A percentile compares a stretch with the other conserved stretches of the same genome.
These are phyloP conservation scores for Zootoca vivipara DNA, from an alignment of 2,113 vertebrate genomes.

Conservation along the genomic window DNA sequence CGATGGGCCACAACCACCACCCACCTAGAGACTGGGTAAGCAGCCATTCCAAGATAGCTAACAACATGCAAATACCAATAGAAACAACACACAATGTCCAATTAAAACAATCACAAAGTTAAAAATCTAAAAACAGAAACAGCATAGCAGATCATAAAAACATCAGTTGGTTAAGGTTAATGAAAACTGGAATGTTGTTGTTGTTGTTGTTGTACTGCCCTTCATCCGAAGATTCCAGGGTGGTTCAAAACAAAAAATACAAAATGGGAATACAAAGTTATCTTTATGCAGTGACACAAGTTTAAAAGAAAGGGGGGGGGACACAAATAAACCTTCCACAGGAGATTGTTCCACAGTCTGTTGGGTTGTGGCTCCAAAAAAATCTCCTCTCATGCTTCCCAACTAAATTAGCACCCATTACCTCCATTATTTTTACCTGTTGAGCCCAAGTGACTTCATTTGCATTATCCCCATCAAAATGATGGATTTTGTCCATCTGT, in stretches of 20 bases:
- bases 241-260: too few species aligned
- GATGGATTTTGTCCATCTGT: conserved; percentile 25
- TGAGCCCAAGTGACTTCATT: conserved; percentile 22
- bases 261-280: too few species aligned
- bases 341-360: background rate
- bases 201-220: too few species aligned
- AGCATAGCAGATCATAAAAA: background rate
- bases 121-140: background rate
- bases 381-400: background rate
- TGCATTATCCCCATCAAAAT: conserved; percentile 13
- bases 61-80: background rate
- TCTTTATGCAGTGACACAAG: too few species aligned
- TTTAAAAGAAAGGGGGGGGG: background rate
- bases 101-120: background rate
- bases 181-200: too few species aligned
- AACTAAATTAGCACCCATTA: background rate
- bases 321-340: background rate
- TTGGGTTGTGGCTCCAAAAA: background rate
- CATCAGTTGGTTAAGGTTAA: background rate
- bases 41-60: background rate
- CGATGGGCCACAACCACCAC: too few species aligned
- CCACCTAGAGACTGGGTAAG: too few species aligned
- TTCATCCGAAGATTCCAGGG: too few species aligned
- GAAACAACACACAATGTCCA: background rate
- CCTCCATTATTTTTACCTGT: background rate